Conservation (phyloP, 2,113 vertebrate genomes). For the Amblyopsis rosae region DNA sequence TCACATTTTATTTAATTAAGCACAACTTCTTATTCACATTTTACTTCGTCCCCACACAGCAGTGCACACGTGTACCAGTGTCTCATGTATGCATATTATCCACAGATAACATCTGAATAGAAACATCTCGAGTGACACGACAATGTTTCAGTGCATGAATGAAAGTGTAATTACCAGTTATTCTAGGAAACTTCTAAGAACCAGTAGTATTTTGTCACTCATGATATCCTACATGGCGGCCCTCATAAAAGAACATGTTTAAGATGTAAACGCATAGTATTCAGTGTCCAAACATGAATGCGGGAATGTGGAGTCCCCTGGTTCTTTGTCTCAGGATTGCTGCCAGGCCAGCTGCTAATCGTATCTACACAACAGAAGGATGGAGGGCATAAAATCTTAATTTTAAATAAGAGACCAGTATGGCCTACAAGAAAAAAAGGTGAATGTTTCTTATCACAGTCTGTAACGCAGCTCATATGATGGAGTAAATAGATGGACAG, state of each 20-base stretch:
- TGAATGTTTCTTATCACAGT: not conserved
- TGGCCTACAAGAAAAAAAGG: not conserved
- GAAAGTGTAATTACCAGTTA: not conserved
- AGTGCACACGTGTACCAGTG: too few relatives aligned
- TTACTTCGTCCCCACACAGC: too few relatives aligned
- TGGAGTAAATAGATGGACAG: not conserved
- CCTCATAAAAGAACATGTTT: not conserved
- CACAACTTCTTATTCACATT: too few relatives aligned
- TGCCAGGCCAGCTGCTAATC: conserved; percentile 40
- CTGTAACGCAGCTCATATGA: not conserved
- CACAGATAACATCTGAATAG: too few relatives aligned
- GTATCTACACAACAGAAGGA: conserved; percentile 33
- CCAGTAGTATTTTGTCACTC: too few relatives aligned
- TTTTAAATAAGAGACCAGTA: not conserved
- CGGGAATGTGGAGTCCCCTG: conserved; percentile 33
- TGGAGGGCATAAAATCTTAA: conserved; percentile 13
- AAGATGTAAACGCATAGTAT: not conserved
- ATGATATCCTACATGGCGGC: not conserved
- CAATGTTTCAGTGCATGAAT: not conserved
- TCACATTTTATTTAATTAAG: too few relatives aligned
- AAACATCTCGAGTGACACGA: not conserved
- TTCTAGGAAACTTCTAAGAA: too few relatives aligned
- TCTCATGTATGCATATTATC: too few relatives aligned
- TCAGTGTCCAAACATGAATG: conserved; percentile 27
- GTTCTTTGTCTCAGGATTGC: conserved; percentile 56